These are phyloP conservation scores for Dynastes maya DNA, from an alignment of 2,888 invertebrate species.

Conservation along the genomic window DNA sequence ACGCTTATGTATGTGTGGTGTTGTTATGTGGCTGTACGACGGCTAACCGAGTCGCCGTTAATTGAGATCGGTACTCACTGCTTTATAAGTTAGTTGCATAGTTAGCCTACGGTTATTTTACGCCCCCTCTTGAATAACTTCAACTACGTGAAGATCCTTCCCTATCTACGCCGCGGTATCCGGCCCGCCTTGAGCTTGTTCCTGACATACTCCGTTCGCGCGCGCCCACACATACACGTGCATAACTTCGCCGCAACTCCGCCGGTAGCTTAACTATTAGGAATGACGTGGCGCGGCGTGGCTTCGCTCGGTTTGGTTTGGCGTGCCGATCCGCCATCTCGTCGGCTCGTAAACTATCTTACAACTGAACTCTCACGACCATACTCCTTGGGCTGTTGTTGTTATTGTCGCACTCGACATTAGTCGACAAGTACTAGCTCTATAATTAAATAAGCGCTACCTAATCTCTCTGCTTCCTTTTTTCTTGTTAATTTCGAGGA, in stretches of 20 bases:
- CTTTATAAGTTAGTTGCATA: constrained; percentile 14
- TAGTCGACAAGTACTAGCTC: not conserved
- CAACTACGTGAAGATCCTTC: constrained; percentile 12
- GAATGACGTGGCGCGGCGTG: not conserved
- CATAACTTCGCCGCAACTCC: not conserved
- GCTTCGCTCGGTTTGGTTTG: no score
- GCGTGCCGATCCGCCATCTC: not conserved
- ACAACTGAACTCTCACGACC: not conserved
- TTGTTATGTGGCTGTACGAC: not conserved
- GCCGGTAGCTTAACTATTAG: constrained; percentile 1
- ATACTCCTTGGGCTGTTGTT: no score
- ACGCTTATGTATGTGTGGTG: not conserved
- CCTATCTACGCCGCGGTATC: not conserved
- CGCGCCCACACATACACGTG: no score
- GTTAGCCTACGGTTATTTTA: constrained; percentile 30
- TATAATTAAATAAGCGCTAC: not conserved
- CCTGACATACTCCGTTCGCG: not conserved
- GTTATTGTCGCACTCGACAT: not conserved
- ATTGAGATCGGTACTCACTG: constrained; percentile 33
- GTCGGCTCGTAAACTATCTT: constrained; percentile 19
- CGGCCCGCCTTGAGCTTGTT: not conserved
- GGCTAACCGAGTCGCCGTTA: constrained; percentile 32
- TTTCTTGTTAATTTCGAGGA: no score
- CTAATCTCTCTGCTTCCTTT: no score
- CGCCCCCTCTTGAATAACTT: constrained; percentile 37